Base-by-base conservation (phyloP, 2,797 vertebrate genomes). In the Pipistrellus nathusii region DNA sequence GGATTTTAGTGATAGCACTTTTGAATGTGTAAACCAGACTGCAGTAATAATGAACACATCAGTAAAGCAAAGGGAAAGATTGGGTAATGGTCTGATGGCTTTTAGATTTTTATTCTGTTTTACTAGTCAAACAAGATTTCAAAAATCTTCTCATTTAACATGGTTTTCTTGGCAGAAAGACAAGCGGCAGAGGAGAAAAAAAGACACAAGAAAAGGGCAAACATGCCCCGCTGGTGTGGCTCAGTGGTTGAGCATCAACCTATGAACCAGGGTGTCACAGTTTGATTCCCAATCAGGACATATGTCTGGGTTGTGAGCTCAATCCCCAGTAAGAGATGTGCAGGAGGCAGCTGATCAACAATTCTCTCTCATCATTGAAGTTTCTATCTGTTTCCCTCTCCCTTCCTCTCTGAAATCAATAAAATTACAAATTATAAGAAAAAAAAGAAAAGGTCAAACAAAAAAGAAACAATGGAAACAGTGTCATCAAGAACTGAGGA, bases 111-210 rank as follows among this genome's bases (percentile, higher is more conserved):
- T 69, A 69, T 66, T 73, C 14, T 75, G 44, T 90, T 87, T 57
- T 81, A 93, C 21, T 84, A 23, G 59, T 87, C 91, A 94, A 89
- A 3, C 6, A 93, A 89, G 35, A 92, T 81, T 88, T 69, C 4
- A 75, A 32, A 75, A 76, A 2, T 38, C 25, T 69, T 55, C 92
- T 81, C 25, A 77, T 51, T 84, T 55, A 59, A 72, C 7, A 84
- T 44, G 77, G 35, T 77, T 91, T 94, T 51, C 8, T 93, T 71
- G 46, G 88, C 30, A 96, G 64, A 66, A 87, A 93, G 10, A 76
- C 4, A 80, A 6, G 64, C 2, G 32, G 48, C 21, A 92, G 82
- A 77, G 85, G 18, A 73, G 35, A 73, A 92, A 20, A 94, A 93
- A 75, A 69, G 41, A 90, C n/a, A 68, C 12, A 35, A 91, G 18